These are phyloP conservation scores for Thunnus thynnus DNA, from an alignment of 2,113 vertebrate genomes.

Conservation along the genomic window DNA sequence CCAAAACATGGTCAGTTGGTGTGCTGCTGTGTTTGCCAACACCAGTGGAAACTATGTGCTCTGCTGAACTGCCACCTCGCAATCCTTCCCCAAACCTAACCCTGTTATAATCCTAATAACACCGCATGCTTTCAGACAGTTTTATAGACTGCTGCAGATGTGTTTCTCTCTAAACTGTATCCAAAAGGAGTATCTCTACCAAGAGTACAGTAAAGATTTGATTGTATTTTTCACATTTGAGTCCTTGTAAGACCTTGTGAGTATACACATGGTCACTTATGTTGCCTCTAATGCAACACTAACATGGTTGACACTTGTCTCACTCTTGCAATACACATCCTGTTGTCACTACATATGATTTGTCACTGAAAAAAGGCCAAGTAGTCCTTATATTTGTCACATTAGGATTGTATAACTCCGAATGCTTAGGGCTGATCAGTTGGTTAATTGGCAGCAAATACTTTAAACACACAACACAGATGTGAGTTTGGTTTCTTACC, in stretches of 20 bases:
- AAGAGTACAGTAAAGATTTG: not conserved
- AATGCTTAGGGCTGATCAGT: not conserved
- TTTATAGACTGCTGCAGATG: conserved; percentile 1
- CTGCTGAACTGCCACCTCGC: conserved; percentile 40
- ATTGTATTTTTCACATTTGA: not conserved
- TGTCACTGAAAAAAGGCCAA: not conserved
- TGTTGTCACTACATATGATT: not conserved
- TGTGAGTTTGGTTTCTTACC: not conserved
- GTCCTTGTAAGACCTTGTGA: not conserved
- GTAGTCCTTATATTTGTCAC: not conserved
- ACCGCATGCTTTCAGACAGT: conserved; percentile 53
- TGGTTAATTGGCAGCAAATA: not conserved
- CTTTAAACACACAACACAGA: conserved; percentile 9
- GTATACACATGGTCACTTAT: not conserved
- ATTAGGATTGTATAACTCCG: not conserved
- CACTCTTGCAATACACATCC: not conserved
- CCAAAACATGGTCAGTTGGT: conserved; percentile 94
- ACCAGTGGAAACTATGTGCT: conserved; percentile 51
- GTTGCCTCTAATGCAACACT: no score
- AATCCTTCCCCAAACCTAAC: conserved; percentile 37
- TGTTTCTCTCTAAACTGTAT: conserved; percentile 12
- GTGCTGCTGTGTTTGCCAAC: conserved; percentile 78
- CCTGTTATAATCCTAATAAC: conserved; percentile 31
- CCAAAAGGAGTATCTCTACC: not conserved
- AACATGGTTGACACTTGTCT: not conserved